Evolutionary conservation across 2,113 vertebrate species (phyloP).

Genomic region (Daboia siamensis): DNA sequence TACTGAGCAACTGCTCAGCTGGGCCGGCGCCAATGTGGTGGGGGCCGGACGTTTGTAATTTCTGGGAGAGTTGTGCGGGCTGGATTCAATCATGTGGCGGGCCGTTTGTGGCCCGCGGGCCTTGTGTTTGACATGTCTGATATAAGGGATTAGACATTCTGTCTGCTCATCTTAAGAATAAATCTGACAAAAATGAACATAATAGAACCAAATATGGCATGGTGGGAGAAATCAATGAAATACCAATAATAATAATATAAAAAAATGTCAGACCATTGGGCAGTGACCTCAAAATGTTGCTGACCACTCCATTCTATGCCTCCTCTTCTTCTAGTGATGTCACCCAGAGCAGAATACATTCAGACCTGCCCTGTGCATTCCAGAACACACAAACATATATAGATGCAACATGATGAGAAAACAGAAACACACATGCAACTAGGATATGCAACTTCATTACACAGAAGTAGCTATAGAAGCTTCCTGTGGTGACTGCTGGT

Average conservation of each 20-base stretch:
- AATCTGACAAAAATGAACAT: not conserved
- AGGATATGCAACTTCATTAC: not conserved
- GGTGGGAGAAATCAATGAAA: not conserved
- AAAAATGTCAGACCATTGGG: not conserved
- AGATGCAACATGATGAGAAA: not conserved
- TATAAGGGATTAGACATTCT: not conserved
- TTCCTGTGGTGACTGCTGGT: not conserved
- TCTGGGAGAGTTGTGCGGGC: no score
- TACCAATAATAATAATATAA: not conserved
- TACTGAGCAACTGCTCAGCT: no score
- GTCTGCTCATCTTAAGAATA: not conserved
- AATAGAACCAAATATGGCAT: not conserved
- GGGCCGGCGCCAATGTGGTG: no score
- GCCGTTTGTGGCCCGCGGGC: no score
- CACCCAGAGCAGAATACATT: not conserved
- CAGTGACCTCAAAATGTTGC: not conserved
- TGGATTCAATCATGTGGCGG: no score
- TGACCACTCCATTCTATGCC: not conserved
- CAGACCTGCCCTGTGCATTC: not conserved
- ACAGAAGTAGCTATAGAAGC: not conserved
- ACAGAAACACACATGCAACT: not conserved
- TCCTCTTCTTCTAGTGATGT: not conserved
- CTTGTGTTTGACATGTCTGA: no score
- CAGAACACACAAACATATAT: not conserved
- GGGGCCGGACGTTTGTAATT: no score